Conservation (phyloP, 2,113 vertebrate genomes). For the Tiliqua scincoides region DNA sequence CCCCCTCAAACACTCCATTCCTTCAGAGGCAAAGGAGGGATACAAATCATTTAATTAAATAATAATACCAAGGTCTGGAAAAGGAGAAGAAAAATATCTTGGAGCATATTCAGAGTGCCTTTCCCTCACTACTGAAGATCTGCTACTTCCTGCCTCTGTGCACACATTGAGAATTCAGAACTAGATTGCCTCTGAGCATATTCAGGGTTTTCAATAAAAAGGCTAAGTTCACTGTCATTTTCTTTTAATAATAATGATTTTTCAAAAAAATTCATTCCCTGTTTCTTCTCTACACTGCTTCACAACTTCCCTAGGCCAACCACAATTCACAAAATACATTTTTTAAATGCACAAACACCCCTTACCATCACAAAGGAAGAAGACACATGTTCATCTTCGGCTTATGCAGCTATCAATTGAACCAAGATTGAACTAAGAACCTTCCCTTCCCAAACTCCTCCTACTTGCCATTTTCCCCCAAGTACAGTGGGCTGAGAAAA, state of each 20-base stretch:
- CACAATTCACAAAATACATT: not conserved
- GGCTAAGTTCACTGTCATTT: not conserved
- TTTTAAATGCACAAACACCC: not conserved
- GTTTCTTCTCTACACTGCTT: not conserved
- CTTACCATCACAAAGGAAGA: not conserved
- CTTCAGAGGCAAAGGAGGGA: too few species aligned
- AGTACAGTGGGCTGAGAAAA: not conserved
- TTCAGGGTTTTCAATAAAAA: not conserved
- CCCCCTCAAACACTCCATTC: too few species aligned
- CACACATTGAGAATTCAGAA: too few species aligned
- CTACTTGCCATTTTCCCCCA: not conserved
- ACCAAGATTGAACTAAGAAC: not conserved
- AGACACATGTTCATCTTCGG: not conserved
- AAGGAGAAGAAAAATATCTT: not conserved
- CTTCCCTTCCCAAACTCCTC: not conserved
- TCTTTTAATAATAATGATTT: not conserved
- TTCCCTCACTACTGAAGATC: not conserved
- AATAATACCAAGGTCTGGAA: not conserved
- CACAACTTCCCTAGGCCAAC: not conserved
- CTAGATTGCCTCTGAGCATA: not conserved
- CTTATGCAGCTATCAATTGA: not conserved
- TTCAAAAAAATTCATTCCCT: too few species aligned
- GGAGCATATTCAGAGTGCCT: not conserved
- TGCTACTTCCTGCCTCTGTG: too few species aligned
- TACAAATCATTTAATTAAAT: not conserved